Evolutionary conservation across 2,888 invertebrate species (phyloP), one percentile per base, ranked within the genome.

Genomic region (Cosmorhoe ocellata): DNA sequence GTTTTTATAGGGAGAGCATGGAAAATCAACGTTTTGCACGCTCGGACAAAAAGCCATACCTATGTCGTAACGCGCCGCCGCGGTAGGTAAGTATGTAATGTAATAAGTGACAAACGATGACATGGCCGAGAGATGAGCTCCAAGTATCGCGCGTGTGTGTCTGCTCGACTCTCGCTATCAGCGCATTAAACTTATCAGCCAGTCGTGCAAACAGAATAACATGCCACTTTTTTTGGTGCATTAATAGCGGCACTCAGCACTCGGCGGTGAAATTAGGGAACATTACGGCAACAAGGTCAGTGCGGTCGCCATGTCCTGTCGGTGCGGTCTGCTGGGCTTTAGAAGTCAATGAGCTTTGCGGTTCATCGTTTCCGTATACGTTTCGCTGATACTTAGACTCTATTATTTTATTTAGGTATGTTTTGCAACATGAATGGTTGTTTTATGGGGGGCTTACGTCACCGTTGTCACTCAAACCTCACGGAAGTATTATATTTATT

Each of bases 201-300:
- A 84, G 80, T 84, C 85, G 84, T 86, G 89, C 85, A 84, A 84
- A 83, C 84, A 79, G 74, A 74, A 74, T 85, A 85, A 87, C 81
- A 79, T 81, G 81, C 79, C 73, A 72, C 81, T 81, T 86, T 83
- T 18, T 87, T 82, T 75, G 76, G 74, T 74, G 75, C 66, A 76
- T 74, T 79, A 73, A 78, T 66, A 71, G 70, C 18, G 18, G 18
- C 18, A 18, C 18, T 24, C 24, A 4, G 2, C 18, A 4, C 18
- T 18, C 62, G 73, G 61, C 62, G 74, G 83, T 79, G 82, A 89
- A 89, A 88, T 89, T 88, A 83, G 88, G 87, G 86, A 88, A 83
- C 84, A 85, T 84, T 88, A 87, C 84, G 73, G 81, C 74, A 86
- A 86, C 88, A 89, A 84, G 89, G 88, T 85, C 84, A 82, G 62